Base-by-base conservation (phyloP, 2,797 vertebrate genomes). In the Amblyopsis hoosieri region DNA sequence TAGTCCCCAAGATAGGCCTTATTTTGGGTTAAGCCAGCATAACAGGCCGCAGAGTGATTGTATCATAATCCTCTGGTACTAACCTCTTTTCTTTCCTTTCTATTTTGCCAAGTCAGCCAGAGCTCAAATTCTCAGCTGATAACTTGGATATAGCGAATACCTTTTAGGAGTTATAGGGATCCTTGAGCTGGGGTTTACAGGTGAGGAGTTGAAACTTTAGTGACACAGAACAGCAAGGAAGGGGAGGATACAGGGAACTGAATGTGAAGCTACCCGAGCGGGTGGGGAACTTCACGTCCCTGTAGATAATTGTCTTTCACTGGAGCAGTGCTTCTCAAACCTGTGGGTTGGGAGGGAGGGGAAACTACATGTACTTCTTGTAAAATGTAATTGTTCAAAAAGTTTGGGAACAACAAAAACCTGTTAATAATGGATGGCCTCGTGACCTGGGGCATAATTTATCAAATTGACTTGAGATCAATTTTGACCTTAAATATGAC, bases 61-160 rank as follows among this genome's bases (percentile, higher is more conserved):
- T 60, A 33, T 48, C 15, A 17, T 80, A 83, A 86, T 82, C 74
- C 70, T 67, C 58, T 79, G 49, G 8, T 56, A 72, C 71, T 71
- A 73, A 72, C 66, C 78, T 71, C 74, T 72, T 67, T 78, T 71
- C 68, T 53, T 42, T 73, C 67, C 68, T 53, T 42, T 73, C 67
- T 79, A 62, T 74, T 74, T 76, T 64, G 72, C 72, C 2, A 54
- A 77, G 66, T 81, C 80, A 82, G 72, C 80, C 60, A 64, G 80
- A 82, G 66, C 83, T 61, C 72, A 53, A 82, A 80, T 83, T 83
- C 80, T 85, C 60, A 59, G 58, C 14, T 64, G 74, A 86, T 88
- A 81, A 82, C 71, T 74, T 76, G 74, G 71, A 68, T 65, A 51
- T 12, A 74, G 67, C 63, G 63, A 77, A 75, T 68, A 63, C 66